Conservation (phyloP, 1,140 invertebrate species). For the Archivesica marissinica region DNA sequence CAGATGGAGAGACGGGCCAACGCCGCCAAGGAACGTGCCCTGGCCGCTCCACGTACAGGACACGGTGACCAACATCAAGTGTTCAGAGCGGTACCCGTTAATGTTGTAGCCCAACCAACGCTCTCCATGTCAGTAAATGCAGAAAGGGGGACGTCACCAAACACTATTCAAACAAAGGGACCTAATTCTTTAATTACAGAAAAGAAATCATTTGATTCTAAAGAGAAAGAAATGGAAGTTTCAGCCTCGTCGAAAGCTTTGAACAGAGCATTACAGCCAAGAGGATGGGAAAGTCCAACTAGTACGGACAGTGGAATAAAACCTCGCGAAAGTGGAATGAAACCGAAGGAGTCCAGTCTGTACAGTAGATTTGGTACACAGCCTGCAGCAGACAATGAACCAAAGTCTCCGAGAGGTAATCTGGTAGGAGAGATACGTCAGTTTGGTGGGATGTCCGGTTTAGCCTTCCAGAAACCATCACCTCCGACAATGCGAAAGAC, state of each 20-base stretch:
- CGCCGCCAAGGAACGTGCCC: constrained; percentile 44
- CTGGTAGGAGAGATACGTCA: constrained; percentile 41
- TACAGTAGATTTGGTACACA: constrained; percentile 19
- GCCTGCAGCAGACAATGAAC: neutral
- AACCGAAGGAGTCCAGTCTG: constrained; percentile 10
- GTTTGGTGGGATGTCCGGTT: constrained; percentile 39
- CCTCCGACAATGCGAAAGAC: constrained; percentile 23
- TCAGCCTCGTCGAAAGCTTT: constrained; percentile 15
- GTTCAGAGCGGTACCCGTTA: constrained; percentile 48
- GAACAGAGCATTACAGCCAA: constrained; percentile 65
- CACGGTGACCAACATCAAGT: neutral
- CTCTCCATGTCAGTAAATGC: constrained; percentile 46
- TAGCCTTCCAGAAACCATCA: constrained; percentile 6
- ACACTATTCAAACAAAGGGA: neutral
- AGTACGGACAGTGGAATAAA: constrained; percentile 7
- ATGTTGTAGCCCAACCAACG: constrained; percentile 40
- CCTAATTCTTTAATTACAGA: constrained; percentile 22
- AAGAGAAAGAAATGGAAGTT: constrained; percentile 24
- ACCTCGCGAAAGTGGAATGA: constrained; percentile 12
- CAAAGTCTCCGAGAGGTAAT: neutral
- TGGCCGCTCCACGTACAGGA: neutral
- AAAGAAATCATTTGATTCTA: constrained; percentile 39
- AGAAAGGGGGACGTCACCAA: constrained; percentile 26
- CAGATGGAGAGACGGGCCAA: constrained; percentile 10
- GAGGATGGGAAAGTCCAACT: constrained; percentile 5